Base-by-base conservation (phyloP, 2,797 vertebrate genomes). In the Odontamblyopus rebecca region DNA sequence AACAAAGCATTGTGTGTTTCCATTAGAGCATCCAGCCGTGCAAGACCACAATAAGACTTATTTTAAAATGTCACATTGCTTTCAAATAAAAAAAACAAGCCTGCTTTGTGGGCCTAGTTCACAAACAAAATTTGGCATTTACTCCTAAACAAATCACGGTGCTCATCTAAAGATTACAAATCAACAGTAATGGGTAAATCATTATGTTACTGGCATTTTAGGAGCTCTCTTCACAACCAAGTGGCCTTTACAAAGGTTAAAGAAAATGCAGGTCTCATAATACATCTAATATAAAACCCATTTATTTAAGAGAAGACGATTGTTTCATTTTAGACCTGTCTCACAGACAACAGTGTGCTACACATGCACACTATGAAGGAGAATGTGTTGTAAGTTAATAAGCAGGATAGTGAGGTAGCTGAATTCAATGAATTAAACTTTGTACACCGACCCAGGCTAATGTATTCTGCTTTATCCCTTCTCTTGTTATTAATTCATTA, bases 11-110 rank as follows among this genome's bases (percentile, higher is more conserved):
- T 29, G 59, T 62, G 77, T 62, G 70, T 80, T 89, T 83, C 74
- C 70, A 77, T 81, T 82, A 83, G 75, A 78, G 71, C 30, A 2
- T 81, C 69, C 82, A 78, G 79, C 61, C 76, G 26, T 53, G 87
- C 73, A 78, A 74, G 82, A 80, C 78, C n/a, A 1, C 18, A 2
- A 53, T 48, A 48, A 48, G 44, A 48, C 44, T 32, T 63, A 79
- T 83, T 83, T 83, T 9, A 78, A 86, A 84, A 85, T 85, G 84
- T 71, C 84, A 86, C 73, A 38, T 77, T 32, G 9, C 67, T 82
- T 72, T 44, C 19, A 69, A 32, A 64, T 68, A 60, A 66, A 27
- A 23, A 59, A 16, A 15, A 8, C 16, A 26, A 54, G 19, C 53
- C 53, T 12, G 68, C 23, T 61, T 63, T 66, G 35, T 23, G 35